Evolutionary conservation across 1,140 invertebrate species (phyloP), one percentile per base, ranked within the genome.

Genomic region (Aphelenchoides avenae): DNA sequence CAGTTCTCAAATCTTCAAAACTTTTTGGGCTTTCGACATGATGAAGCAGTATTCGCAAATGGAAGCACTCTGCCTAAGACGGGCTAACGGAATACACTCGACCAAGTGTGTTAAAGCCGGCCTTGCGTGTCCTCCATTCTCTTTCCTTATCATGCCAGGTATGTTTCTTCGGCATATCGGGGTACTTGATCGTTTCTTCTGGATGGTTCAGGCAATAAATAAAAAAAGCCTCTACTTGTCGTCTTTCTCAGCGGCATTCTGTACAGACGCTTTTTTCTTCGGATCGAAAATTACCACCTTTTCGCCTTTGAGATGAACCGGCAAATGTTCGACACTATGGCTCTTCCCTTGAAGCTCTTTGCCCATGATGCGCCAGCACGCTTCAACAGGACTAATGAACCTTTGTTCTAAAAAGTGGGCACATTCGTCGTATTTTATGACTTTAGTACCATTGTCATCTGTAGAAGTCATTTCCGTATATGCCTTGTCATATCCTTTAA

Each of bases 341-440:
- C 24, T 41, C 7, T 57, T 55, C 57, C 15, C 52, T 57, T 55
- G 52, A n/a, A 55, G 22, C 1, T 13, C 13, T 26, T 26, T 29
- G 52, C 57, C 37, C 15, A 55, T 55, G 5, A 55, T 58, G 29
- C 50, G 27, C 52, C 52, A 55, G 3, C 52, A 55, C n/a, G 52
- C 52, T 59, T 55, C 52, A 55, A 57, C 18, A 1, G 52, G 52
- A 57, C 52, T 29, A 4, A 55, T 4, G 27, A 55, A 55, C 57
- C 52, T 55, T 58, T 26, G 26, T 20, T 55, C 52, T 9, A 55
- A 29, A 36, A 33, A 48, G n/a, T 57, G 20, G n/a, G 5, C 29
- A 13, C 29, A 29, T 31, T 55, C 52, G 37, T 55, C 52, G 22
- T 55, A 57, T 5, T 15, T 1, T 22, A 55, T 15, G 3, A 18